Evolutionary conservation across 2,113 vertebrate genomes (phyloP).

Genomic region (Capreolus pygargus): DNA sequence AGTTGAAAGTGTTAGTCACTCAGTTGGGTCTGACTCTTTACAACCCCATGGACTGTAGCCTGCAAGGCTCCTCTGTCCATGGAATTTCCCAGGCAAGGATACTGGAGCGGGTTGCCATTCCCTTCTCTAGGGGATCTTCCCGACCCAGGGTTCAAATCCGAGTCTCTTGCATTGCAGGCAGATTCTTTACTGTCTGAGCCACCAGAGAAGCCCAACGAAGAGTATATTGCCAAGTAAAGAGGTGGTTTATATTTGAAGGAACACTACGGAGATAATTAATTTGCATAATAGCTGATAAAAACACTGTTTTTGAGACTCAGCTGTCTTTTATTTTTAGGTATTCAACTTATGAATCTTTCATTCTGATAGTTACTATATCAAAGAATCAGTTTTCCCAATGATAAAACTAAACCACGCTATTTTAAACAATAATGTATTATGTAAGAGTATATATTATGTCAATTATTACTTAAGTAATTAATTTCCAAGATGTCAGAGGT

Average conservation of each 20-base stretch:
- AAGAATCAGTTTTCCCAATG: not conserved
- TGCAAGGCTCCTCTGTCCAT: not conserved
- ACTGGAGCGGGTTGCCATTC: not conserved
- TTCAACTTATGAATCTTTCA: not conserved
- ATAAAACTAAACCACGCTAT: not conserved
- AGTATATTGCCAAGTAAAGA: not conserved
- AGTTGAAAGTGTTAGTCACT: not conserved
- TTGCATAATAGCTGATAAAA: not conserved
- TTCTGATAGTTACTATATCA: not conserved
- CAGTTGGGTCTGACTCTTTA: not conserved
- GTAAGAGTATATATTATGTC: not conserved
- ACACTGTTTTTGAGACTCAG: not conserved
- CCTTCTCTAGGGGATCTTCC: not conserved
- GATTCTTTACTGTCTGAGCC: not conserved
- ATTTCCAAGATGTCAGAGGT: not conserved
- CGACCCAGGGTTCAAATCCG: fast-evolving
- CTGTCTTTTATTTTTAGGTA: not conserved
- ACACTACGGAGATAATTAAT: not conserved
- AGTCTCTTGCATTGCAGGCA: not conserved
- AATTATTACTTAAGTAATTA: not conserved
- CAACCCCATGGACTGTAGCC: not conserved
- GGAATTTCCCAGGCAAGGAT: not conserved
- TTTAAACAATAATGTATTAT: not conserved
- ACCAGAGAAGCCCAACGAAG: not conserved
- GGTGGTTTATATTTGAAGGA: not conserved